Evolutionary conservation across 2,888 invertebrate genomes (phyloP).

Genomic region (Cylloceria caligata): DNA sequence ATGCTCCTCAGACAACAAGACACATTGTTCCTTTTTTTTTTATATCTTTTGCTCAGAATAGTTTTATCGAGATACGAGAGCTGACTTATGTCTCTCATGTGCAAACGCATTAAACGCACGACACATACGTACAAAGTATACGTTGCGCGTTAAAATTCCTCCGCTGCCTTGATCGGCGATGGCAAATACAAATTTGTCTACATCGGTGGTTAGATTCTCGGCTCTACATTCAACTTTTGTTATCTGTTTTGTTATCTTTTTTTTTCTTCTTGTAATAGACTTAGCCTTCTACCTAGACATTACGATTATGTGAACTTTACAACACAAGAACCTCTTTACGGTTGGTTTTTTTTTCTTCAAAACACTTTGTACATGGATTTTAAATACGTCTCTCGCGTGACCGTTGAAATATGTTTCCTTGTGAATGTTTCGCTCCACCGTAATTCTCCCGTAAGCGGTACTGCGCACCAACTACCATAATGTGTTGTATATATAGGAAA

Average conservation of each 20-base stretch:
- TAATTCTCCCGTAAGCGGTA: constrained; percentile 46
- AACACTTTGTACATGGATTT: constrained; percentile 84
- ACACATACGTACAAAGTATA: constrained; percentile 48
- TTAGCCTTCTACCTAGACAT: constrained; percentile 82
- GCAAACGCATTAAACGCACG: constrained; percentile 53
- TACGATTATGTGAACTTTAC: constrained; percentile 85
- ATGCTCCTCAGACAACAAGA: constrained; percentile 51
- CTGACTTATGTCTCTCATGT: constrained; percentile 47
- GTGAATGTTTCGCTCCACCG: constrained; percentile 67
- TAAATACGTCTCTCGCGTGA: constrained; percentile 76
- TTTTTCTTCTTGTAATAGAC: constrained; percentile 79
- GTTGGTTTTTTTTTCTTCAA: constrained; percentile 71
- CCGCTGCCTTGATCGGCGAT: constrained; percentile 73
- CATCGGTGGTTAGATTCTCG: constrained; percentile 82
- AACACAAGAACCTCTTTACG: constrained; percentile 83
- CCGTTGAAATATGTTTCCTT: constrained; percentile 64
- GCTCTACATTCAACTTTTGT: constrained; percentile 61
- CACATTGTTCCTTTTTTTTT: constrained; percentile 45
- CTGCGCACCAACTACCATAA: constrained; percentile 22
- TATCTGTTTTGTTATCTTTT: constrained; percentile 76
- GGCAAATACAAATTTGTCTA: constrained; percentile 82
- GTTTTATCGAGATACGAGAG: constrained; percentile 51
- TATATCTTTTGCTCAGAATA: constrained; percentile 38
- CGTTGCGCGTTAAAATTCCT: constrained; percentile 55
- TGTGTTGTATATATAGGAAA: constrained; percentile 42